Evolutionary conservation across 1,140 invertebrate genomes (phyloP).

Genomic region (Drosophila miranda): DNA sequence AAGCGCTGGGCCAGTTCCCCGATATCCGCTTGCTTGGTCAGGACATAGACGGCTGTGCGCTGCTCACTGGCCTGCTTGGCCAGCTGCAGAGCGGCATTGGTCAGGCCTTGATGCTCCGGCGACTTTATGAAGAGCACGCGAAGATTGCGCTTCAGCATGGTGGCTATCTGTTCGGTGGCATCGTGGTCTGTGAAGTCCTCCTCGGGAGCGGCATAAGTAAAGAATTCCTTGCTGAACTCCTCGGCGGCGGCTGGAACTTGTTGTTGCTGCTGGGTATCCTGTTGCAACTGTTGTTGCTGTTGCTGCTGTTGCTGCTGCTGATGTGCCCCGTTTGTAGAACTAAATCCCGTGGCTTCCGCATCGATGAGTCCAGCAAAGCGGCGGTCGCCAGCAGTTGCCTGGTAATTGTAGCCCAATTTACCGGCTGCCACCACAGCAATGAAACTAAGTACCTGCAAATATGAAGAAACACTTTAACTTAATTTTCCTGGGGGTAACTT

Average conservation of each 20-base stretch:
- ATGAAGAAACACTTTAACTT: neutral
- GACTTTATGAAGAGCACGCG: conserved; percentile 72
- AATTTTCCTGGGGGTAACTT: neutral
- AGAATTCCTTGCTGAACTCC: conserved; percentile 74
- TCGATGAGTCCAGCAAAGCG: conserved; percentile 70
- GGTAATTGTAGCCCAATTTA: conserved; percentile 68
- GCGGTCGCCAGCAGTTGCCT: conserved; percentile 41
- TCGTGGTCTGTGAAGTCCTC: conserved; percentile 63
- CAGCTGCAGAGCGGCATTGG: conserved; percentile 66
- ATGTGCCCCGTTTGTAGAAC: conserved; percentile 19
- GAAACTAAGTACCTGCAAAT: conserved; percentile 53
- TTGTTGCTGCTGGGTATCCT: conserved; percentile 19
- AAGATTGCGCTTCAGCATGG: conserved; percentile 64
- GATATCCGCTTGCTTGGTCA: conserved; percentile 71
- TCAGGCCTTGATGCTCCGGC: conserved; percentile 65
- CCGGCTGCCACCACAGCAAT: conserved; percentile 40
- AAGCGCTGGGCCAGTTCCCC: conserved; percentile 55
- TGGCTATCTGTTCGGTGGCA: conserved; percentile 53
- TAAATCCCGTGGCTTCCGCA: conserved; percentile 66
- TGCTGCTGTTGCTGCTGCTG: conserved; percentile 11
- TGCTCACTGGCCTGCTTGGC: conserved; percentile 70
- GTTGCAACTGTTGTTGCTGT: conserved; percentile 18
- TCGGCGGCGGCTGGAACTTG: conserved; percentile 29
- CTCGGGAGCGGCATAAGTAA: conserved; percentile 61
- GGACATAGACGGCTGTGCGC: conserved; percentile 65